These are phyloP conservation scores for Andricus grossulariae DNA, from an alignment of 1,140 invertebrate species.

Conservation along the genomic window DNA sequence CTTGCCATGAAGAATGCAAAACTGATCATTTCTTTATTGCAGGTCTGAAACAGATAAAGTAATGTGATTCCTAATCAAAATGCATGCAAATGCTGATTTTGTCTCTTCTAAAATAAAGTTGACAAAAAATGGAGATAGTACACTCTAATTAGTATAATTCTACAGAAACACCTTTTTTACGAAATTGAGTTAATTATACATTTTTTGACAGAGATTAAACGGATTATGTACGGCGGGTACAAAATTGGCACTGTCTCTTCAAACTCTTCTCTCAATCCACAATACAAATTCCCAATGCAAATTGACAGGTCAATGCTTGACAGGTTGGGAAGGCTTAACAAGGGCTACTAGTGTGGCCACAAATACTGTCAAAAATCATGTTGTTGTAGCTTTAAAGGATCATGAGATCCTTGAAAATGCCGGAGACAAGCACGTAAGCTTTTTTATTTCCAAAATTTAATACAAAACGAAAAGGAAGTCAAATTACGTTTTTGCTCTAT, in stretches of 20 bases:
- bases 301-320: slow-evolving; percentile 75
- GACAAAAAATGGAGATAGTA: too few species aligned
- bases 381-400: slow-evolving; percentile 79
- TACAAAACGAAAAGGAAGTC: too few species aligned
- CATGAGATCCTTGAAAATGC: slow-evolving; percentile 68
- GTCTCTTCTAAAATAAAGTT: too few species aligned
- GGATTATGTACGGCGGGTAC: slow-evolving; percentile 79
- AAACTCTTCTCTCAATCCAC: slow-evolving; percentile 76
- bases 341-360: slow-evolving; percentile 79
- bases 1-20: too few species aligned
- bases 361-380: slow-evolving; percentile 79
- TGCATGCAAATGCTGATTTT: too few species aligned
- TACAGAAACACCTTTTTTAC: too few species aligned
- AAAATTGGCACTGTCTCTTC: slow-evolving; percentile 77
- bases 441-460: not conserved
- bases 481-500: too few species aligned
- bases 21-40: too few species aligned
- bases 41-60: too few species aligned
- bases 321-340: slow-evolving; percentile 79
- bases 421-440: slow-evolving; percentile 68
- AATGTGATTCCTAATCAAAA: too few species aligned
- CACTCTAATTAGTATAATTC: too few species aligned
- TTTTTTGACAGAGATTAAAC: slow-evolving; percentile 76
- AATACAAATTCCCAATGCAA: slow-evolving; percentile 74
- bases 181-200: not conserved